Base-by-base conservation (phyloP, 2,797 vertebrate species). In the Sebastes trivittatus region DNA sequence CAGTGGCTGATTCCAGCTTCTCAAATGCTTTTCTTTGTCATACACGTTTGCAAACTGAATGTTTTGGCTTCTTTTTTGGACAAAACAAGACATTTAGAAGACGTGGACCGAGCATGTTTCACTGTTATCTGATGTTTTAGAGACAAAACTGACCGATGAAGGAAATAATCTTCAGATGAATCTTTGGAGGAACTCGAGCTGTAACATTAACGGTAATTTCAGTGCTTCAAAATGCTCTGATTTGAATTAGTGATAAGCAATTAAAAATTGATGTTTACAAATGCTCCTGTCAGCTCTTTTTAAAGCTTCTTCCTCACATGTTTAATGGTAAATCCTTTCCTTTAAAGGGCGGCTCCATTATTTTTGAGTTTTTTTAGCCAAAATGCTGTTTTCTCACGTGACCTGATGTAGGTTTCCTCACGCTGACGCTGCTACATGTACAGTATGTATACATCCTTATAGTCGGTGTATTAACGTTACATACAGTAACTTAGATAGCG, bases 381-480 rank as follows among this genome's bases (percentile, higher is more conserved):
- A 0, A 0, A 25, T 56, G 38, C 38, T 42, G 0, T 42, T 42
- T 42, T 16, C 38, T 16, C 38, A 42, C 0, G 0, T 42, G 14
- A 42, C 14, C 38, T 16, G 38, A 42, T 6, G 0, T 0, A 42
- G 14, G 13, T 42, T 42, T 42, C 38, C 1, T 2, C 38, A 42
- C 0, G 38, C 38, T 42, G 38, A 42, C 38, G 38, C 38, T 42
- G 38, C 38, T 42, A 16, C 14, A 16, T 42, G 38, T 42, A 42
- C 13, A 16, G 38, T 42, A 42, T 42, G 2, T 16, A 42, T 42
- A 16, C 38, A 42, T 42, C 38, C 5, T 42, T 42, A 42, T 42
- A 42, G 5, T 42, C 14, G 14, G 38, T 42, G 14, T 1, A 42
- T 42, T 42, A 16, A 42, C 14, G 14, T 42, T 16, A 16, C 16